A percentile compares a stretch with the other conserved stretches of the same genome.
Evolutionary conservation across 2,113 vertebrate genomes (phyloP).

Genomic region (Corythaeola cristata): DNA sequence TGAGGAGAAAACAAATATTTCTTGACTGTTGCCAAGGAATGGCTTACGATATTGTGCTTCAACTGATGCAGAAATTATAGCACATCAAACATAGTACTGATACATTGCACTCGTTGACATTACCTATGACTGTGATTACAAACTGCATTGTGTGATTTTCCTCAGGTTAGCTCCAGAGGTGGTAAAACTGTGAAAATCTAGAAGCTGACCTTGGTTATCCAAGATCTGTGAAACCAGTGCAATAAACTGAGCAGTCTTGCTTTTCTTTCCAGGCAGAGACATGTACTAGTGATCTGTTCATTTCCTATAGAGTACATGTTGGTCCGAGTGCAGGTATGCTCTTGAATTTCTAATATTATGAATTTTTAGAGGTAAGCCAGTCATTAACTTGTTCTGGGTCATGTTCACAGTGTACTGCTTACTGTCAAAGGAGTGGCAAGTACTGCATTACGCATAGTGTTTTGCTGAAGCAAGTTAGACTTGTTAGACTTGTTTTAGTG

Average conservation of each 20-base stretch:
- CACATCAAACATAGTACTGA: background rate
- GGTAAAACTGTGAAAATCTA: background rate
- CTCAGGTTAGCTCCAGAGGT: background rate
- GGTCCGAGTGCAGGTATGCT: background rate
- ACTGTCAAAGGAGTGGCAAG: constrained; percentile 24
- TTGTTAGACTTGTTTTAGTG: constrained; percentile 31
- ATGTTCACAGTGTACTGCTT: background rate
- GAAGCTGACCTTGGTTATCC: background rate
- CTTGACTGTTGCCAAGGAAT: background rate
- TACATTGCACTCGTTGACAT: background rate
- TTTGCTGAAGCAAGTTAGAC: constrained; percentile 28
- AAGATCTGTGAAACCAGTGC: background rate
- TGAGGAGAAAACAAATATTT: background rate
- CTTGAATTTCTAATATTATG: background rate
- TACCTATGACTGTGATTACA: background rate
- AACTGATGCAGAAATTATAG: background rate
- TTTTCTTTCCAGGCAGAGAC: background rate
- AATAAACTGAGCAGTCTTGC: background rate
- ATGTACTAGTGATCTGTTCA: background rate
- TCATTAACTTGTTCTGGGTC: constrained; percentile 23
- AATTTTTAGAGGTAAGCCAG: background rate
- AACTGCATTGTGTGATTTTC: background rate
- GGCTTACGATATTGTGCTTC: background rate
- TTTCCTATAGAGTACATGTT: background rate
- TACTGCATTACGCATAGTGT: background rate